These are phyloP conservation scores for Porphyrio hochstetteri DNA, from an alignment of 2,113 vertebrate species.

Conservation along the genomic window DNA sequence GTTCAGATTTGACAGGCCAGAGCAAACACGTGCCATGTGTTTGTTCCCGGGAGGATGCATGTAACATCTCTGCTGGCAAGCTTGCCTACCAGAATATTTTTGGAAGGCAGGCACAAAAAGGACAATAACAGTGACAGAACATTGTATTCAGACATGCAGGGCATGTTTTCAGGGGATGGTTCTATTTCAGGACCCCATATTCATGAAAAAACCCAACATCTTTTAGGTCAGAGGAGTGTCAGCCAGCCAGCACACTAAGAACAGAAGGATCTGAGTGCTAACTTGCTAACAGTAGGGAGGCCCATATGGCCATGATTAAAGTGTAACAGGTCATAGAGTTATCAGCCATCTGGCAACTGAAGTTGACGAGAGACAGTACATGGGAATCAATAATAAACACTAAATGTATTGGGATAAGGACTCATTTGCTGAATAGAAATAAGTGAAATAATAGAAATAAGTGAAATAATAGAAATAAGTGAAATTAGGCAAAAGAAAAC, in stretches of 20 bases:
- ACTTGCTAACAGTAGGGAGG: neutral
- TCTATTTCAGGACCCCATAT: neutral
- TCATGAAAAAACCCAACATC: neutral
- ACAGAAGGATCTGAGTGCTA: neutral
- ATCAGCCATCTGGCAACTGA: neutral
- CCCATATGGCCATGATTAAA: neutral
- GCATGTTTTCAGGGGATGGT: neutral
- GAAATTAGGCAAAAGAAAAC: neutral
- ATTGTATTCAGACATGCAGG: neutral
- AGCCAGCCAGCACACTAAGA: neutral
- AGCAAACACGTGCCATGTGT: neutral
- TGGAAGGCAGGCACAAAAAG: constrained; percentile 24
- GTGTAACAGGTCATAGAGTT: neutral
- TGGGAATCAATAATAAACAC: neutral
- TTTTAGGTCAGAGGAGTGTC: neutral
- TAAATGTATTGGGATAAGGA: neutral
- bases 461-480: neutral
- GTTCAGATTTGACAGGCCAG: constrained; percentile 22
- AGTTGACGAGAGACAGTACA: neutral
- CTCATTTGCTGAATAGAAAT: neutral
- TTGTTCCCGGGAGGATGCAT: neutral
- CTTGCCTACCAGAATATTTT: constrained; percentile 18
- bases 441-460: neutral
- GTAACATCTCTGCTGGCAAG: constrained; percentile 10
- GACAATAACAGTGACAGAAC: neutral